Conservation (phyloP, 2,113 vertebrate species). For the Microtus richardsoni region DNA sequence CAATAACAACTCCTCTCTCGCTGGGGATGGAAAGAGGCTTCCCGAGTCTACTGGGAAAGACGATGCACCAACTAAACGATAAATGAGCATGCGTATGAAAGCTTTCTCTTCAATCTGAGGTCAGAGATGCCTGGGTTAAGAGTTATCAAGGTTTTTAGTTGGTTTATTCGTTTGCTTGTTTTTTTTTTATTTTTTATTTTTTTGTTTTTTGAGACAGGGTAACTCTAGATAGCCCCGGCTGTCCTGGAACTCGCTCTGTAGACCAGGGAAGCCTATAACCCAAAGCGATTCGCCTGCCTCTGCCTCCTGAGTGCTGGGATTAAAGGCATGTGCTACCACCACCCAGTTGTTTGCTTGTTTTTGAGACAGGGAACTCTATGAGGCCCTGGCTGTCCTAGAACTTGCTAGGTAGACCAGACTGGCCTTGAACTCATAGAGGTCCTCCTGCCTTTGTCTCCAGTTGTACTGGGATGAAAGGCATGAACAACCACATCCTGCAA, state of each 20-base stretch:
- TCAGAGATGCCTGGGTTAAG: neutral
- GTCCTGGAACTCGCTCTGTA: neutral
- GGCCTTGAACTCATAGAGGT: neutral
- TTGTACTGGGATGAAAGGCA: neutral
- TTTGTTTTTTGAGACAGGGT: neutral
- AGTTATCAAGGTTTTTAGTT: neutral
- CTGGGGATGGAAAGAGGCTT: neutral
- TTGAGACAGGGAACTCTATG: neutral
- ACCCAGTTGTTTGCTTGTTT: neutral
- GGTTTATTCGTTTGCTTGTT: neutral
- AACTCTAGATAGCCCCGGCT: neutral
- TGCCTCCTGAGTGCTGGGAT: neutral
- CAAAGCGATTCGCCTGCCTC: neutral
- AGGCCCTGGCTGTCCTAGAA: no score
- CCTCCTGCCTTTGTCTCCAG: neutral
- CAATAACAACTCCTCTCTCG: neutral
- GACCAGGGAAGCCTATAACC: neutral
- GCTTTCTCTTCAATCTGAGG: neutral
- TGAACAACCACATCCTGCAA: neutral
- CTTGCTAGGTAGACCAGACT: neutral
- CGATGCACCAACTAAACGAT: neutral
- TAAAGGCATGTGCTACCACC: neutral
- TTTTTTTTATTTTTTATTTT: neutral
- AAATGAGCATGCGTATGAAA: neutral
- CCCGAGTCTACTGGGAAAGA: neutral